These are phyloP conservation scores for Drosophila ohnishii DNA, from an alignment of 1,140 invertebrate species.

Conservation along the genomic window DNA sequence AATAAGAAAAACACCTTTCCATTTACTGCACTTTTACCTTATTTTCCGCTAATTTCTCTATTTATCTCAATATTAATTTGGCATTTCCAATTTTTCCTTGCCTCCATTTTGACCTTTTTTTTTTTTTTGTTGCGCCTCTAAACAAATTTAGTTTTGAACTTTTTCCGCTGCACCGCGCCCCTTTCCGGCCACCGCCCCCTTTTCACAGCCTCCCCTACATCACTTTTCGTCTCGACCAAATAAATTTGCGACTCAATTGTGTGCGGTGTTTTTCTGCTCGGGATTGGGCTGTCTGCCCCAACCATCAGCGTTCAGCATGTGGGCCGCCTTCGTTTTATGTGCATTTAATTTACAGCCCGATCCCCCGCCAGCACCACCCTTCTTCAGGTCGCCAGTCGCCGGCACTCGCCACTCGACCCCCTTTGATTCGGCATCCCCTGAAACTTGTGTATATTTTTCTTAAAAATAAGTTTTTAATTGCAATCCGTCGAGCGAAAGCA, in stretches of 20 bases:
- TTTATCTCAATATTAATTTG: conserved; percentile 63
- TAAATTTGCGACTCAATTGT: conserved; percentile 79
- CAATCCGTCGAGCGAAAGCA: conserved; percentile 65
- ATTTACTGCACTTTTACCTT: not conserved
- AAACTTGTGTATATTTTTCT: conserved; percentile 54
- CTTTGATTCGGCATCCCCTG: conserved; percentile 12
- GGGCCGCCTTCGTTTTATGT: conserved; percentile 73
- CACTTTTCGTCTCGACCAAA: conserved; percentile 52
- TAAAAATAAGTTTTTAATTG: conserved; percentile 82
- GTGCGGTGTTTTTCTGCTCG: conserved; percentile 29
- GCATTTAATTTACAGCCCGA: conserved; percentile 67
- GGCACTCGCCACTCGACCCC: conserved; percentile 10
- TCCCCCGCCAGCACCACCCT: not conserved
- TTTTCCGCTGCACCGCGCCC: conserved; percentile 22
- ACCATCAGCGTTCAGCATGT: conserved; percentile 60
- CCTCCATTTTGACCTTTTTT: not conserved
- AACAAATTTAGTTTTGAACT: conserved; percentile 68
- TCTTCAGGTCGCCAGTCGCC: conserved; percentile 7
- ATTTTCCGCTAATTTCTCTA: not conserved
- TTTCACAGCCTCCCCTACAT: conserved; percentile 6
- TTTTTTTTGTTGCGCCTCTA: conserved; percentile 30
- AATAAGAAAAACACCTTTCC: not conserved
- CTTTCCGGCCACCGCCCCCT: not conserved
- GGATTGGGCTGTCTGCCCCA: conserved; percentile 51
- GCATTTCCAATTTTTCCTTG: conserved; percentile 56